Evolutionary conservation across 1,140 invertebrate genomes (phyloP), one percentile per base, ranked within the genome.

Genomic region (Drosophila sproati): DNA sequence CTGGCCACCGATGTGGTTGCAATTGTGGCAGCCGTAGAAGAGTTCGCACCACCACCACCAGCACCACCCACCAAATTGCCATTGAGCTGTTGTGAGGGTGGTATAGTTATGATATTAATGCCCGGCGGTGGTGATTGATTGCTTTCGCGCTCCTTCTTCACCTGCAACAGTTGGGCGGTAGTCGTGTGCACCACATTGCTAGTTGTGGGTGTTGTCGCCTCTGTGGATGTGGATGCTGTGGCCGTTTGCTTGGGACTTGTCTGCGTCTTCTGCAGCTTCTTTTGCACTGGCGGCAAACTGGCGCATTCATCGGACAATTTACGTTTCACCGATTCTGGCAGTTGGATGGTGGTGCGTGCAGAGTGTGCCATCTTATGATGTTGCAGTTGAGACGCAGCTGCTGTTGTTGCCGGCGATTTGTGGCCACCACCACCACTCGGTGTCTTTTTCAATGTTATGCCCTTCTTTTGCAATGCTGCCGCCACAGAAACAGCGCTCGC

Each of bases 41-140:
- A 91, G 4, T 80, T 80, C 34, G 81, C 70, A n/a, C 57, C 73
- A 6, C 68, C 73, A 2, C 72, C 82, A n/a, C 57, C 73, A 6
- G 64, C 73, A 2, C 72, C 82, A 6, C 39, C 48, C 5, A 66
- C 56, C 41, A 77, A 12, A 45, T 73, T 77, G 10, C 82, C 85
- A 52, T 88, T 88, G 2, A 89, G 43, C 59, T 86, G 80, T 55
- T 90, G 86, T 3, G 91, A 63, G n/a, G 91, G 61, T 48, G 91
- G 91, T 69, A 92, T 88, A 32, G 91, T 92, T 31, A 92, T 92
- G 43, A 92, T 85, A 45, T 92, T 92, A 12, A 92, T 92, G 32
- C 91, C 86, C 4, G 82, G 73, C 31, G 91, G 87, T 2, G 86
- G 87, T 3, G 86, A 78, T 51, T 80, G 80, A 51, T 79, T 78